Percentiles rank a stretch among this genome's conserved stretches.
These are phyloP conservation scores for Meles meles DNA, from an alignment of 2,113 vertebrate genomes.

Conservation along the genomic window DNA sequence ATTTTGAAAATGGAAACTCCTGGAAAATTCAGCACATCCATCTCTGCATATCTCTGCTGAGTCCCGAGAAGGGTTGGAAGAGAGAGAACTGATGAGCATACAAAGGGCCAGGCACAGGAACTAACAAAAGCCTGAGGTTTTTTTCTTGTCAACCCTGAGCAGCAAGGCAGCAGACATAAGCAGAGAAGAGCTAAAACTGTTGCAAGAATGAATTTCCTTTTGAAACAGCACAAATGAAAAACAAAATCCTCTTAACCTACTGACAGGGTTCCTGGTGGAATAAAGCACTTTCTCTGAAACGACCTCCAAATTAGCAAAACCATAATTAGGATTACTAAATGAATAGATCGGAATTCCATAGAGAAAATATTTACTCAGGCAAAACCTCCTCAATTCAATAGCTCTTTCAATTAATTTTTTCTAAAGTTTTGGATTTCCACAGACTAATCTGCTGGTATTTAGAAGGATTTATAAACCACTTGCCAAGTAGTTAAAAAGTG, in stretches of 20 bases:
- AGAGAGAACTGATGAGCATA: slow-evolving; percentile 63
- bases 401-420: slow-evolving; percentile 79
- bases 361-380: slow-evolving; percentile 80
- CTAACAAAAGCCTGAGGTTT: slow-evolving; percentile 72
- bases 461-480: slow-evolving; percentile 64
- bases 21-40: not conserved
- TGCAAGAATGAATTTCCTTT: slow-evolving; percentile 76
- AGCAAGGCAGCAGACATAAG: slow-evolving; percentile 55
- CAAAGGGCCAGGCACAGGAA: slow-evolving; percentile 30
- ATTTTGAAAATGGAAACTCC: not conserved
- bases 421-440: slow-evolving; percentile 74
- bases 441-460: slow-evolving; percentile 73
- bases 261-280: slow-evolving; percentile 63
- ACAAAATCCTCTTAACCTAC: slow-evolving; percentile 79
- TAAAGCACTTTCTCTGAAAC: slow-evolving; percentile 58
- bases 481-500: slow-evolving; percentile 59
- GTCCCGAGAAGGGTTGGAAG: not conserved
- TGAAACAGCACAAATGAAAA: slow-evolving; percentile 72
- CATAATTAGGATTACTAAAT: slow-evolving; percentile 75
- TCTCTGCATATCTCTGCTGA: not conserved
- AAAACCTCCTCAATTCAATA: slow-evolving; percentile 80
- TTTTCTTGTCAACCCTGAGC: slow-evolving; percentile 59
- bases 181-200: slow-evolving; percentile 72
- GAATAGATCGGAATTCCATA: slow-evolving; percentile 75
- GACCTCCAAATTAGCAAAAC: slow-evolving; percentile 63